Conservation (phyloP, 2,113 vertebrate species). For the Entomyzon cyanotis region DNA sequence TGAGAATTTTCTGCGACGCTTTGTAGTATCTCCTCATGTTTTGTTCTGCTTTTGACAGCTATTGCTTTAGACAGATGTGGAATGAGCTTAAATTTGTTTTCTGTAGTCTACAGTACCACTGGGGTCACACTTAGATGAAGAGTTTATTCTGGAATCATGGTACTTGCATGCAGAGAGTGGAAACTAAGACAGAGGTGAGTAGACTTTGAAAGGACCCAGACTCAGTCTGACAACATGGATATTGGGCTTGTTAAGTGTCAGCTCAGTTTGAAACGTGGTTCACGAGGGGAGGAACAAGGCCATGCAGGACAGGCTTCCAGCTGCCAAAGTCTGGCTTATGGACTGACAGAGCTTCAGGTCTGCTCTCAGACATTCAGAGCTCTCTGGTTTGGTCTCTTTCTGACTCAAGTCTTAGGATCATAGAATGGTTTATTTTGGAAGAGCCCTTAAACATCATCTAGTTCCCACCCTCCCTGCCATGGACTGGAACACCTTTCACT, state of each 20-base stretch:
- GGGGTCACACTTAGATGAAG: neutral
- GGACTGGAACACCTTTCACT: too few species aligned
- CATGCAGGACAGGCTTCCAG: neutral
- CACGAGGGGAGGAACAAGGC: neutral
- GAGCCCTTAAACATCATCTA: neutral
- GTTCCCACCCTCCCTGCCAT: neutral
- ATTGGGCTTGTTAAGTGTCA: neutral
- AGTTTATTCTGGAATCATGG: neutral
- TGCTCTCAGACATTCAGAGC: neutral
- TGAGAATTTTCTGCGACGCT: neutral
- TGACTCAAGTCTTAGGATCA: neutral
- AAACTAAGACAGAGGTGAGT: neutral
- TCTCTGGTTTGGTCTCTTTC: neutral
- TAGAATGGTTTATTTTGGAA: neutral
- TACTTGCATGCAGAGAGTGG: neutral
- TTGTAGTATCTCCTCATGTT: neutral
- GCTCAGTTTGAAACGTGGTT: neutral
- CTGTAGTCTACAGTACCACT: neutral
- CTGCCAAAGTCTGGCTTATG: neutral
- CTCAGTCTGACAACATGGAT: neutral
- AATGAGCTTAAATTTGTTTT: neutral
- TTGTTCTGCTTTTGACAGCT: neutral
- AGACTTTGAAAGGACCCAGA: neutral
- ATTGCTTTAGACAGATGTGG: neutral
- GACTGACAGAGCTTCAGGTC: neutral